Percentiles rank a stretch among this genome's conserved stretches.
These are phyloP conservation scores for Dendrolimus houi DNA, from an alignment of 2,888 invertebrate species.

Conservation along the genomic window DNA sequence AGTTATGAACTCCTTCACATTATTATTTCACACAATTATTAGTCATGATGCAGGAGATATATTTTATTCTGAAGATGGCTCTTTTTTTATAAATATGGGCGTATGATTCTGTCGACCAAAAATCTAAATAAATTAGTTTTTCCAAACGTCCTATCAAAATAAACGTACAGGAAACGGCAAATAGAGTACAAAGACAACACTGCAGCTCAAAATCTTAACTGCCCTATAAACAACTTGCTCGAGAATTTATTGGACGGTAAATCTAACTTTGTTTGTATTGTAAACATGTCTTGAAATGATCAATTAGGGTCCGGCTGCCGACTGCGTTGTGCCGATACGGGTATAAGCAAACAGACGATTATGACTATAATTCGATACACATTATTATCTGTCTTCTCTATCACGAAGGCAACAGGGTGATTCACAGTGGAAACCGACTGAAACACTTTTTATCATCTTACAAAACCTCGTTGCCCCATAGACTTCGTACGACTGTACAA, in stretches of 20 bases:
- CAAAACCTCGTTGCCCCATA: too few species aligned
- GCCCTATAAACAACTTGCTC: neutral
- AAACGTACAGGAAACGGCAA: neutral
- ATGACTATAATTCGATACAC: constrained; percentile 38
- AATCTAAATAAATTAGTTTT: too few species aligned
- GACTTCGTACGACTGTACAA: too few species aligned
- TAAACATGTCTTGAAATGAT: constrained; percentile 14
- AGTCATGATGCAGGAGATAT: neutral
- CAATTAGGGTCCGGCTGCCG: constrained; percentile 33
- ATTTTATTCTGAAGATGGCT: constrained; percentile 1
- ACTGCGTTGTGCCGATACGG: constrained; percentile 32
- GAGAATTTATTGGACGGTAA: neutral
- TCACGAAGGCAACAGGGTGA: too few species aligned
- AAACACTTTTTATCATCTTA: too few species aligned
- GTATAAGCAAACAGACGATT: constrained; percentile 50
- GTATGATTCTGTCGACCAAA: too few species aligned
- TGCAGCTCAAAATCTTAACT: neutral
- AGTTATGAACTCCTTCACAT: too few species aligned
- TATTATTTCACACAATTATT: too few species aligned
- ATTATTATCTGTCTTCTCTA: constrained; percentile 24
- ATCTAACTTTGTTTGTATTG: constrained; percentile 3
- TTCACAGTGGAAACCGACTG: too few species aligned
- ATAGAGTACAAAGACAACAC: neutral
- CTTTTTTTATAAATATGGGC: too few species aligned
- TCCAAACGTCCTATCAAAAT: neutral